These are phyloP conservation scores for Campylorhamphus procurvoides DNA, from an alignment of 2,113 vertebrate species.

Conservation along the genomic window DNA sequence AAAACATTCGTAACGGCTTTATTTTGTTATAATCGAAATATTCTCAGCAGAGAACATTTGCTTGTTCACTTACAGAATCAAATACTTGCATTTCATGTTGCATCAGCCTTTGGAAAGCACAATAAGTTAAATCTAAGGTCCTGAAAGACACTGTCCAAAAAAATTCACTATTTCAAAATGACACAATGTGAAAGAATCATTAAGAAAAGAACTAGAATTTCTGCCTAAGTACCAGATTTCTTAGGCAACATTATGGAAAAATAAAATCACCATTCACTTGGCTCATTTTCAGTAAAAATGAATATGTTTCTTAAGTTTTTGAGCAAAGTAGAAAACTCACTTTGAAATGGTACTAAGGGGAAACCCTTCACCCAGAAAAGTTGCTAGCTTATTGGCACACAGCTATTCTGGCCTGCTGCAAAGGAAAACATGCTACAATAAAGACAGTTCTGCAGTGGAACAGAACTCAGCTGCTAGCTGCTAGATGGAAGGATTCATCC, in stretches of 20 bases:
- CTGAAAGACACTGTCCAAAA: background rate
- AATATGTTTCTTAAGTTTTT: background rate
- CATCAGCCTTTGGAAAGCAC: background rate
- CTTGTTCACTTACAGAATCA: background rate
- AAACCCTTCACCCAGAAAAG: background rate
- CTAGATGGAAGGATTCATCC: background rate
- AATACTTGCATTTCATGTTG: background rate
- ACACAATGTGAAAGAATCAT: background rate
- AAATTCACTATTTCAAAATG: background rate
- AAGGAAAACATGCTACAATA: background rate
- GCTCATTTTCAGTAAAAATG: background rate
- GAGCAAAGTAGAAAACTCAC: background rate
- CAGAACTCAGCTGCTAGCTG: background rate
- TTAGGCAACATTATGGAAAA: fast-evolving
- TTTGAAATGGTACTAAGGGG: background rate
- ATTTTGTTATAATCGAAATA: background rate
- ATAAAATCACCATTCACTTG: background rate
- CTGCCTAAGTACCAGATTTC: background rate
- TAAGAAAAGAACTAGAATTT: background rate
- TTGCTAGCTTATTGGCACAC: background rate
- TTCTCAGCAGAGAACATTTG: background rate
- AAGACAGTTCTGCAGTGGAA: background rate
- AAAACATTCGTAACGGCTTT: fast-evolving
- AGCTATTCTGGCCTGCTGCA: background rate
- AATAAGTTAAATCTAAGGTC: background rate